Conservation (phyloP, 1,140 invertebrate species). For the Papilio polytes region DNA sequence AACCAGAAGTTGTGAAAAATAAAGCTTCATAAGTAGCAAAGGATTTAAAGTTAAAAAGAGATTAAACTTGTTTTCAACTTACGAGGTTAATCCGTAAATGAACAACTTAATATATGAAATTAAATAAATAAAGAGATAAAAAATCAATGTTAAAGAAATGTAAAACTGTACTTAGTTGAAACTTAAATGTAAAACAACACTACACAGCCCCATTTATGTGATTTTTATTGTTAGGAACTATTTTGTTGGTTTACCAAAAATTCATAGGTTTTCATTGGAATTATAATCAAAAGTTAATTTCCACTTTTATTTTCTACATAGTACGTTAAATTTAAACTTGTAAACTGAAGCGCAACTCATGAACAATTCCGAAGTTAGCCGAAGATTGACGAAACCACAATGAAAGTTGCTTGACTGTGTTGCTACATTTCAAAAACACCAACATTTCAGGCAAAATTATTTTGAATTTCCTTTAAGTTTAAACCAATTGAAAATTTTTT, state of each 20-base stretch:
- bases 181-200: neutral
- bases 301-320: slow-evolving; percentile 64
- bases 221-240: neutral
- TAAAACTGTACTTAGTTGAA: neutral
- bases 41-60: slow-evolving; percentile 21
- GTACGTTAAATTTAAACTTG: slow-evolving; percentile 51
- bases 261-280: neutral
- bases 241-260: neutral
- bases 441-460: slow-evolving; percentile 33
- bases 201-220: neutral
- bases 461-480: neutral
- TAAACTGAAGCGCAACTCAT: slow-evolving; percentile 52
- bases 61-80: slow-evolving; percentile 23
- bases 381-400: slow-evolving; percentile 53
- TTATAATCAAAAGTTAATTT: slow-evolving; percentile 41
- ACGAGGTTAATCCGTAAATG: neutral
- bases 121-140: neutral
- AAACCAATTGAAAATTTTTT: neutral
- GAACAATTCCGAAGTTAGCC: slow-evolving; percentile 48
- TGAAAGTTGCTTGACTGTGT: slow-evolving; percentile 61
- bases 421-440: slow-evolving; percentile 40
- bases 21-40: slow-evolving; percentile 17
- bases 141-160: neutral
- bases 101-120: neutral
- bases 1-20: slow-evolving; percentile 23